A percentile compares a stretch with the other conserved stretches of the same genome.
These are phyloP conservation scores for Lycodopsis pacificus DNA, from an alignment of 2,797 vertebrate species.

Conservation along the genomic window DNA sequence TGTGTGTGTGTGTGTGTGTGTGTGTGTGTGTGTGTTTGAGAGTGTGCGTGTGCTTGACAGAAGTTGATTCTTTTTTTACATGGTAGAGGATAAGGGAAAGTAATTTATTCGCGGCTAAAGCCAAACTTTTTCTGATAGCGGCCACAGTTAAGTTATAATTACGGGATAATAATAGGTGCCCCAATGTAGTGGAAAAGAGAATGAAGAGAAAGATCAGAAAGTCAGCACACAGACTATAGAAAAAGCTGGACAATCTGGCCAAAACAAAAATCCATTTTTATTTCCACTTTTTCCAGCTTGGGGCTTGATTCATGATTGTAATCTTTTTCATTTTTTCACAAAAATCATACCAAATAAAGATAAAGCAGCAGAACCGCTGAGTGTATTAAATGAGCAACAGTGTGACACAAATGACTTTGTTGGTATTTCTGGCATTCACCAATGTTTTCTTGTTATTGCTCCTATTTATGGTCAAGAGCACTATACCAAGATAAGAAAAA, in stretches of 20 bases:
- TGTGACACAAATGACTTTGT: too few relatives aligned
- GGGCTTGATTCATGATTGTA: neutral
- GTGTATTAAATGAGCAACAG: neutral
- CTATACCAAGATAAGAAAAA: too few relatives aligned
- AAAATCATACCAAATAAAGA: neutral
- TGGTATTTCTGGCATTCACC: too few relatives aligned
- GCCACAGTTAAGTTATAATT: neutral
- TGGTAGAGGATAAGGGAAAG: conserved; percentile 7
- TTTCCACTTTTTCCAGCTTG: neutral
- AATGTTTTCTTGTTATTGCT: too few relatives aligned
- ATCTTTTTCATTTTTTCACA: neutral
- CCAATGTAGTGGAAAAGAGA: neutral
- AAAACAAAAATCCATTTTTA: neutral
- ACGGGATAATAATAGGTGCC: neutral
- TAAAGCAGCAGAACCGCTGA: neutral
- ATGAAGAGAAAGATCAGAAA: neutral
- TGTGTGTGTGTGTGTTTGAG: neutral
- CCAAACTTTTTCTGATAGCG: neutral
- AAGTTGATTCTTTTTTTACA: conserved; percentile 8
- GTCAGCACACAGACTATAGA: neutral
- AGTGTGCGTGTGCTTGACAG: conserved; percentile 22
- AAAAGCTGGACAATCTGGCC: neutral
- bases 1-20: conserved; percentile 22
- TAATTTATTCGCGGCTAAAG: conserved; percentile 12
- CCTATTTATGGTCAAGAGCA: too few relatives aligned